Percentiles rank a stretch among this genome's conserved stretches.
Conservation (phyloP, 2,113 vertebrate species). For the Drymodes brunneopygia region DNA sequence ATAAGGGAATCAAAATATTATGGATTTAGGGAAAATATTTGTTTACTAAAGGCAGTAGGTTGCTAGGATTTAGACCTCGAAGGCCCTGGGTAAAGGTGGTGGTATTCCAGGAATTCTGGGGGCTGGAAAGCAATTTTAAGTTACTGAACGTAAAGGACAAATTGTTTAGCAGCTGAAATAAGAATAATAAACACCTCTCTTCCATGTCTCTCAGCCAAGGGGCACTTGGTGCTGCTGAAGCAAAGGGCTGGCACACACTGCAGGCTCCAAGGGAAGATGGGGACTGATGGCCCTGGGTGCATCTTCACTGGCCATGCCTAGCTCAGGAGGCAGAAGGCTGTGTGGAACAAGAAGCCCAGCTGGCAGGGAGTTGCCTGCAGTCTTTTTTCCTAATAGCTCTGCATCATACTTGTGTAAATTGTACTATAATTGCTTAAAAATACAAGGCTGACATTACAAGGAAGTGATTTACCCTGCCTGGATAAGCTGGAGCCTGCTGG, state of each 20-base stretch:
- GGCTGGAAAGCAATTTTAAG: background rate
- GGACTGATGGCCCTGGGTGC: background rate
- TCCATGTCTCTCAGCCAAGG: background rate
- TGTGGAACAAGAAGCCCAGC: background rate
- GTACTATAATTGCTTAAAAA: background rate
- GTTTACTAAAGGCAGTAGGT: background rate
- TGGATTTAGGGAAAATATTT: background rate
- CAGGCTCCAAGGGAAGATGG: background rate
- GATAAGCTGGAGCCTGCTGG: background rate
- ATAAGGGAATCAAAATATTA: background rate
- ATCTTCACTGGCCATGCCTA: background rate
- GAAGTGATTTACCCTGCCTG: background rate
- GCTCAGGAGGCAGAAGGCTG: background rate
- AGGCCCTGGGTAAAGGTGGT: background rate
- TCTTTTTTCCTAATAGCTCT: background rate
- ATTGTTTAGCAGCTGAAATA: background rate
- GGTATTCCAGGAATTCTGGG: background rate
- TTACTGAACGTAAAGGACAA: background rate
- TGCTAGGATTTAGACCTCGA: background rate
- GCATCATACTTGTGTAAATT: background rate
- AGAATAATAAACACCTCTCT: background rate
- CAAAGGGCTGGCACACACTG: rapidly evolving
- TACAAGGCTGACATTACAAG: background rate
- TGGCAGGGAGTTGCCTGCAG: background rate
- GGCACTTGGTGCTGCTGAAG: background rate